Evolutionary conservation across 2,113 vertebrate genomes (phyloP).

Genomic region (Atractosteus spatula): DNA sequence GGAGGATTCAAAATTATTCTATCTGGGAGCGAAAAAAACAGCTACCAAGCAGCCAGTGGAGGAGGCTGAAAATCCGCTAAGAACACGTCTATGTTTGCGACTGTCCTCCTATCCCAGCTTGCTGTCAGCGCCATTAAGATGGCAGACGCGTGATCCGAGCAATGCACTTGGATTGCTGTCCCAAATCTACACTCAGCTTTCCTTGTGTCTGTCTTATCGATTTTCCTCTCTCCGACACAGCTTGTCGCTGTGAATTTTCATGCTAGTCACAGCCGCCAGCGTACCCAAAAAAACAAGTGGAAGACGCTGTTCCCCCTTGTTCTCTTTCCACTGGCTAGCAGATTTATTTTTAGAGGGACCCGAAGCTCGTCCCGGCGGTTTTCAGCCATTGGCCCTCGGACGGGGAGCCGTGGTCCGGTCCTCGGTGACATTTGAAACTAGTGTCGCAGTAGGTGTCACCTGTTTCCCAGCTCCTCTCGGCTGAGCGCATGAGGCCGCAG

Average conservation of each 20-base stretch:
- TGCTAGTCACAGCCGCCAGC: constrained; percentile 78
- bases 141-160: constrained; percentile 90
- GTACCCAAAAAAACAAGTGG: constrained; percentile 60
- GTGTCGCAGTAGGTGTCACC: constrained; percentile 72
- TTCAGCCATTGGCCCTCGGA: constrained; percentile 21
- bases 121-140: constrained; percentile 88
- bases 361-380: constrained; percentile 13
- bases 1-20: constrained; percentile 42
- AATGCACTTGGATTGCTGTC: constrained; percentile 98
- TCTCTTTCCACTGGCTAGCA: constrained; percentile 2
- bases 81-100: constrained; percentile 31
- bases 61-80: constrained; percentile 34
- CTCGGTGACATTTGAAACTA: constrained; percentile 42
- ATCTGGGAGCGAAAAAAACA: constrained; percentile 35
- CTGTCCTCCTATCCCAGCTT: constrained; percentile 63
- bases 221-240: constrained; percentile 89
- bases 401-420: constrained; percentile 41
- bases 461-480: constrained; percentile 69
- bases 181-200: constrained; percentile 86
- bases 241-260: constrained; percentile 98
- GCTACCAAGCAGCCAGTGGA: constrained; percentile 59
- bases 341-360: constrained; percentile 36
- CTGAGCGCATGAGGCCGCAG: constrained; percentile 74
- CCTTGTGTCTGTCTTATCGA: constrained; percentile 97
- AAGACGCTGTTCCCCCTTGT: constrained; percentile 41